Evolutionary conservation across 2,113 vertebrate genomes (phyloP).

Genomic region (Leiothrix lutea): DNA sequence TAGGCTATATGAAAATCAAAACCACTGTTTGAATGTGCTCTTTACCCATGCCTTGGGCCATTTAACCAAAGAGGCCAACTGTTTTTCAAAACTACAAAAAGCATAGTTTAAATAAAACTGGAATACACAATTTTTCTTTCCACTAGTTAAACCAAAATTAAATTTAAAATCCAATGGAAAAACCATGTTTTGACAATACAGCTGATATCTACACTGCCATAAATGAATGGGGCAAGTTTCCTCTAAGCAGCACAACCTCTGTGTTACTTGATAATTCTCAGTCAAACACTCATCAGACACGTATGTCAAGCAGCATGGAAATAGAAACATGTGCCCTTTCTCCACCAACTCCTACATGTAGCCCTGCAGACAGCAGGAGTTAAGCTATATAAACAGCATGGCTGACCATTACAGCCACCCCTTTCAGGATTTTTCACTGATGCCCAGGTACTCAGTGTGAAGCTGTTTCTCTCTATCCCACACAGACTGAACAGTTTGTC

Average conservation of each 20-base stretch:
- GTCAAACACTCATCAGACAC: not conserved
- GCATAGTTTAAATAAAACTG: not conserved
- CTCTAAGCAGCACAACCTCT: not conserved
- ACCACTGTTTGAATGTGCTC: not conserved
- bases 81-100: not conserved
- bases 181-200: not conserved
- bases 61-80: not conserved
- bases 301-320: not conserved
- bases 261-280: not conserved
- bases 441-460: not conserved
- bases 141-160: not conserved
- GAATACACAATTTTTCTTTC: not conserved
- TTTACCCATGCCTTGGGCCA: not conserved
- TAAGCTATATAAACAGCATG: not conserved
- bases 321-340: not conserved
- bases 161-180: not conserved
- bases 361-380: not conserved
- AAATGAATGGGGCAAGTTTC: not conserved
- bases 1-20: not conserved
- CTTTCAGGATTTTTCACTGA: not conserved
- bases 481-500: not conserved
- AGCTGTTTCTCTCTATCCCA: not conserved
- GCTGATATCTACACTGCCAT: not conserved
- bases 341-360: not conserved
- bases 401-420: not conserved